Evolutionary conservation across 2,797 vertebrate genomes (phyloP), one percentile per base, ranked within the genome.

Genomic region (Onychomys torridus): DNA sequence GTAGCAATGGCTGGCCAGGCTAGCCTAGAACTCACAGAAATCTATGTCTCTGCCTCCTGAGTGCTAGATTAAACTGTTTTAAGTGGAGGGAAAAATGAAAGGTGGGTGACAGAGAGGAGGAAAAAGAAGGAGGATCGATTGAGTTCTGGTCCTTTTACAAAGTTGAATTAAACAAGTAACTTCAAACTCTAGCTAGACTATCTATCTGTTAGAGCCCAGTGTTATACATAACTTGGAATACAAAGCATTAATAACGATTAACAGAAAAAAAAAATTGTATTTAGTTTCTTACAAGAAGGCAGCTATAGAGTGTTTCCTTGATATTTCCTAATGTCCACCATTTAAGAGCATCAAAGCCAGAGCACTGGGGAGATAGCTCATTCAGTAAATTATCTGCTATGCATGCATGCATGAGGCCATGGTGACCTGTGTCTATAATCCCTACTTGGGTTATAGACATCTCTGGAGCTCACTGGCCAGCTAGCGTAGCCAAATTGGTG

Each of bases 241-340:
- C 7, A 94, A 97, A 96, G 49, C 19, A 90, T 94, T 95, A 91
- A 75, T 89, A 71, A 87, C 29, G 49, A 96, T 91, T 91, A 90
- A 93, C 52, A 90, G 40, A 71, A n/a, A 76, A 71, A 71, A 76
- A 71, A 93, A 87, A 29, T 95, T 14, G 43, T 49, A 55, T 94
- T 94, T 32, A 46, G n/a, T 91, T 95, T 87, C 76, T 77, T 77
- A 63, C 12, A 93, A 77, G 75, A 73, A 93, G 83, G 61, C 37
- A 96, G 81, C n/a, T 89, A 71, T 46, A 19, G 29, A 65, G 14
- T 94, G 55, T 78, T 76, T 92, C 55, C 79, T 32, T 89, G 57
- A 73, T 69, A 92, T 78, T 92, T 95, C 29, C 78, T 69, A 88
- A 85, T 14, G 79, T 57, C 81, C 49, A 85, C 34, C 76, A 81